Conservation (phyloP, 2,113 vertebrate genomes). For the Syngnathus scovelli region DNA sequence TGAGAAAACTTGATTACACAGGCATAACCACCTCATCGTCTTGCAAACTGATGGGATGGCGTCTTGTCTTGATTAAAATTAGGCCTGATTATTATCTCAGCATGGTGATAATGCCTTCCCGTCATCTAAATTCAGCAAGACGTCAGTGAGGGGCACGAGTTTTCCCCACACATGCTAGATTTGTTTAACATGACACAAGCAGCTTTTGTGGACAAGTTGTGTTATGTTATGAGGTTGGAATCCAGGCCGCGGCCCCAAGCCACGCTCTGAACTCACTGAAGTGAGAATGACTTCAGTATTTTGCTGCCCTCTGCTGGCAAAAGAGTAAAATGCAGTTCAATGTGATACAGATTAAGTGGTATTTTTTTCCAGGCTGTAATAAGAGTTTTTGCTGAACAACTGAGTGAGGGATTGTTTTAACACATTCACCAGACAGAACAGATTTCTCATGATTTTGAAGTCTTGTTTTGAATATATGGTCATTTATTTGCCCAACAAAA, state of each 20-base stretch:
- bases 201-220: slow-evolving; percentile 27
- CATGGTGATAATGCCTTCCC: slow-evolving; percentile 17
- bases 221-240: not conserved
- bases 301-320: slow-evolving; percentile 57
- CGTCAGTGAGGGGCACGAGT: slow-evolving; percentile 25
- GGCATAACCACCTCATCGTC: slow-evolving; percentile 11
- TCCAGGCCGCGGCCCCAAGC: not conserved
- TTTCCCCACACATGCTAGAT: slow-evolving; percentile 35
- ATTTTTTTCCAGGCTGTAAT: too few relatives aligned
- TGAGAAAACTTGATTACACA: slow-evolving; percentile 15
- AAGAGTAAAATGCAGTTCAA: not conserved
- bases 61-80: slow-evolving; percentile 33
- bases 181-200: slow-evolving; percentile 47
- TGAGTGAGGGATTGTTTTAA: too few relatives aligned
- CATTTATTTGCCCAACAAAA: too few relatives aligned
- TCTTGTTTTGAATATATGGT: too few relatives aligned
- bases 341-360: too few relatives aligned
- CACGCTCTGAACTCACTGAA: not conserved
- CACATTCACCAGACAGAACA: too few relatives aligned
- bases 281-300: not conserved
- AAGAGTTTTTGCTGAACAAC: too few relatives aligned
- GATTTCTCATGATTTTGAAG: too few relatives aligned
- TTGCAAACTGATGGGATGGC: slow-evolving; percentile 20
- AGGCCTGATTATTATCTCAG: slow-evolving; percentile 24
- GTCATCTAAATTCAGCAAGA: slow-evolving; percentile 16